Conservation (phyloP, 2,797 vertebrate species). For the Cynodonichthys magdalenae region DNA sequence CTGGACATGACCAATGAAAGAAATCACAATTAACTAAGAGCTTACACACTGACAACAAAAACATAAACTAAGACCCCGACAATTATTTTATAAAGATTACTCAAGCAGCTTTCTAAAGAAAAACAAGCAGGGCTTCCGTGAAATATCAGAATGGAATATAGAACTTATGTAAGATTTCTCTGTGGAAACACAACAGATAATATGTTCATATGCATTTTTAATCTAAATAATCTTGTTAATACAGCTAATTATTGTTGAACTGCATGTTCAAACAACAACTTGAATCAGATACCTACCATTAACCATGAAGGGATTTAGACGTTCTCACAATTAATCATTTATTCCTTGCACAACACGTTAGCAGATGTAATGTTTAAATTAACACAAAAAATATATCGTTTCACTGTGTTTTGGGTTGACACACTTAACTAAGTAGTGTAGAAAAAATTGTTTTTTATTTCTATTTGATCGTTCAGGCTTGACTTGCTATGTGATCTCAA, state of each 20-base stretch:
- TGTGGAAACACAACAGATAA: background rate
- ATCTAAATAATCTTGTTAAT: background rate
- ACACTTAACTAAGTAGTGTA: background rate
- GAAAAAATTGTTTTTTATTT: background rate
- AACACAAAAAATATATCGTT: background rate
- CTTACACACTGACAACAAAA: too few species aligned
- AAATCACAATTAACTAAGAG: too few species aligned
- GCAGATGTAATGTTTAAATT: background rate
- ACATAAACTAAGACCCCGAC: too few species aligned
- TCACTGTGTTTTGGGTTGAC: background rate
- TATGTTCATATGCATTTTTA: background rate
- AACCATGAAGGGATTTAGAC: background rate
- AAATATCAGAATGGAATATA: background rate
- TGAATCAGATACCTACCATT: slow-evolving; percentile 4
- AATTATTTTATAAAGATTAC: background rate
- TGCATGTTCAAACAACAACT: background rate
- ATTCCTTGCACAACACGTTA: background rate
- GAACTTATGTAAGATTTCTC: background rate
- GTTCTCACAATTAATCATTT: slow-evolving; percentile 7
- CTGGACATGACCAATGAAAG: too few species aligned
- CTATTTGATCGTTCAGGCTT: too few species aligned
- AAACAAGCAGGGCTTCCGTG: background rate
- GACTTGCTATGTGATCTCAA: too few species aligned
- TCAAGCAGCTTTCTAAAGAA: background rate
- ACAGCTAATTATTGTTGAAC: background rate